Evolutionary conservation across 2,888 invertebrate genomes (phyloP), one percentile per base, ranked within the genome.

Genomic region (Netelia virgata): DNA sequence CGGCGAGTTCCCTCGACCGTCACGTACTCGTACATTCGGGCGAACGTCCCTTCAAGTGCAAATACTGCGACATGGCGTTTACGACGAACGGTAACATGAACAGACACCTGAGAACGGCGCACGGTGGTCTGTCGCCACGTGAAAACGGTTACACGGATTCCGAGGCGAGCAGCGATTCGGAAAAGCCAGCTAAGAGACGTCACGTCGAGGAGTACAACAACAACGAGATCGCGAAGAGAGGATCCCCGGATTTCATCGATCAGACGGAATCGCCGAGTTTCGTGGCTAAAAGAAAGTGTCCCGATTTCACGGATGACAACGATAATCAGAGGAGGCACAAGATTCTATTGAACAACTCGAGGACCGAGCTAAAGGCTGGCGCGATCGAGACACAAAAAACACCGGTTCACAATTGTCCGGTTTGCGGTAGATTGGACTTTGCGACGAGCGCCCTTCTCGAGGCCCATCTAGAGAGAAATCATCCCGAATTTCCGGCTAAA

Each of bases 81-180:
- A 97, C 97, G 50, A 97, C 97, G 14, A 97, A 97, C 92, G 97
- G 97, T 36, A 97, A 97, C 93, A 97, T 97, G 97, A 97, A 97
- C 91, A 94, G 97, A 55, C 97, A 97, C 93, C 95, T 97, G 95
- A 95, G 97, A 83, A 97, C 96, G 1, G 91, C 92, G 6, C 93
- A 93, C 81, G 86, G 91, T 5, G 83, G 87, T 3, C 77, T 85
- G 18, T 87, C 89, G 41, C 87, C 89, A 14, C 89, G 91, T 0
- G 89, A 90, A 3, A 79, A 79, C 83, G 92, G 91, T 63, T 91
- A 88, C 80, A 92, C 92, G 2, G 92, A 92, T 72, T 91, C 92
- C 6, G 92, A 92, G 16, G 90, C 90, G 73, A 91, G 91, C 88
- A 89, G 90, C 83, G 92, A 92, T 78, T 92, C 92, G 28, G 92